Conservation (phyloP, 2,888 invertebrate species). For the Cantharis rustica region DNA sequence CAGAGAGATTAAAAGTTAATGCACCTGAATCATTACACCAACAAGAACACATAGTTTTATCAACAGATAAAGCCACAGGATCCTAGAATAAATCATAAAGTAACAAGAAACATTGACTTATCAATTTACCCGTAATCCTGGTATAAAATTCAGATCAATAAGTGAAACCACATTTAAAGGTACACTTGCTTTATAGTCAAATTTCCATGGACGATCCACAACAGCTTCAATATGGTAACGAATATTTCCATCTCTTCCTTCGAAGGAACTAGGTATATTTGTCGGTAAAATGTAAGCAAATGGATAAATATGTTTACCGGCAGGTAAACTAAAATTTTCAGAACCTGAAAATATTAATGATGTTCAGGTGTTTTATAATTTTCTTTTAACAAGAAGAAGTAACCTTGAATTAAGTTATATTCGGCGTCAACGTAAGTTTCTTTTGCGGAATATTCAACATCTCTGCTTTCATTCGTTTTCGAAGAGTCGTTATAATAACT, state of each 20-base stretch:
- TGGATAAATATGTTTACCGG: constrained; percentile 46
- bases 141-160: constrained; percentile 38
- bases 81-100: not conserved
- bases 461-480: not conserved
- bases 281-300: constrained; percentile 42
- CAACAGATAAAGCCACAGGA: constrained; percentile 1
- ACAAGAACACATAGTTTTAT: constrained; percentile 19
- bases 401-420: constrained; percentile 20
- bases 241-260: constrained; percentile 41
- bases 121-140: constrained; percentile 22
- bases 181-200: constrained; percentile 43
- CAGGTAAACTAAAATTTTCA: constrained; percentile 36
- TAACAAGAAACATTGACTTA: not conserved
- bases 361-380: not conserved
- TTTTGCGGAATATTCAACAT: constrained; percentile 9
- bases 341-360: constrained; percentile 35
- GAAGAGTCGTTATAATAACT: constrained; percentile 11
- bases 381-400: not conserved
- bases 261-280: constrained; percentile 43
- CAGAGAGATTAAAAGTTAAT: too few relatives aligned
- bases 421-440: constrained; percentile 15
- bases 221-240: constrained; percentile 40
- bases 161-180: constrained; percentile 42
- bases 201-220: constrained; percentile 47
- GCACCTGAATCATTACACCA: constrained; percentile 16